Evolutionary conservation across 2,113 vertebrate species (phyloP).

Genomic region (Crotalus helleri): DNA sequence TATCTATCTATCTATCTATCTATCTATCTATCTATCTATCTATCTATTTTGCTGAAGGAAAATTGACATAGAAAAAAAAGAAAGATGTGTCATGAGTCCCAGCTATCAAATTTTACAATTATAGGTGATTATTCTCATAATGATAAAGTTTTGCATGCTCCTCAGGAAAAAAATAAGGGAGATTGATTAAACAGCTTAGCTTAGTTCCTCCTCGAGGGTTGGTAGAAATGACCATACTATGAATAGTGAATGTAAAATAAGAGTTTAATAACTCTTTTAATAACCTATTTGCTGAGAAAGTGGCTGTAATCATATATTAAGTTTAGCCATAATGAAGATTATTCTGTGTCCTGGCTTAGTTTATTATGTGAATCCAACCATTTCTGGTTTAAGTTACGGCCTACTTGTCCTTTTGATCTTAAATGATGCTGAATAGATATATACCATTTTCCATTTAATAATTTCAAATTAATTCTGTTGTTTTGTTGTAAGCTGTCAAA

Average conservation of each 20-base stretch:
- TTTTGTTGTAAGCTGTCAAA: neutral
- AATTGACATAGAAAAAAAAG: too few species aligned
- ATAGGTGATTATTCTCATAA: neutral
- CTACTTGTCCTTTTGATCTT: neutral
- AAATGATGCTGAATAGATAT: neutral
- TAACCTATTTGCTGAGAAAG: neutral
- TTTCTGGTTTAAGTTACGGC: neutral
- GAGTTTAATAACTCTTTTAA: neutral
- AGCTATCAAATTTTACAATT: neutral
- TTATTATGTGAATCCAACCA: neutral
- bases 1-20: too few species aligned
- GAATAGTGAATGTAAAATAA: neutral
- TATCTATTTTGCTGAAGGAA: too few species aligned
- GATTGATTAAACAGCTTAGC: neutral
- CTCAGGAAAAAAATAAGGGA: neutral
- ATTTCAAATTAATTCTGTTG: neutral
- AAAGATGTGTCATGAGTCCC: neutral
- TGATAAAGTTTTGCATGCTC: neutral
- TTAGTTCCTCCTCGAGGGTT: neutral
- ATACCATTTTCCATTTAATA: neutral
- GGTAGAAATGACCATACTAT: neutral
- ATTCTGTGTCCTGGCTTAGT: neutral
- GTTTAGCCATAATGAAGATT: neutral
- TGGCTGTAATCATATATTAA: neutral
- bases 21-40: too few species aligned